Evolutionary conservation across 2,797 vertebrate species (phyloP).

Genomic region (Platyrinchus mystaceus): DNA sequence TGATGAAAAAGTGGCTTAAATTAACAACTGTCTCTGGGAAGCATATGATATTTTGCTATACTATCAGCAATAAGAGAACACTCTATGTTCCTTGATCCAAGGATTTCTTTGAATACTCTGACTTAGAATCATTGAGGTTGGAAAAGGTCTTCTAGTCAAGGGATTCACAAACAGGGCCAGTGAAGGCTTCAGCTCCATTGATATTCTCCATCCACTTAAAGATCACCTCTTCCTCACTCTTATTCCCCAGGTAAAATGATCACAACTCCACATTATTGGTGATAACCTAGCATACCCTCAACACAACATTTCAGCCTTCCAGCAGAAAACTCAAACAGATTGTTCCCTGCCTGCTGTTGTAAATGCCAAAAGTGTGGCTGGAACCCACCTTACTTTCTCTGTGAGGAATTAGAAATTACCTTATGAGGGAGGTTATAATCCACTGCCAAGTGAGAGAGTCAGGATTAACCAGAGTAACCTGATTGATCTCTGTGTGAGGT

Average conservation of each 20-base stretch:
- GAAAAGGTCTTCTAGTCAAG: not conserved
- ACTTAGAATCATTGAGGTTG: not conserved
- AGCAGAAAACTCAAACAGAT: not conserved
- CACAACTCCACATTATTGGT: not conserved
- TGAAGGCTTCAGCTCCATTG: not conserved
- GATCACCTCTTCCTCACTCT: not conserved
- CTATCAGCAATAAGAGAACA: not conserved
- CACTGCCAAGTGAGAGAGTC: constrained; percentile 33
- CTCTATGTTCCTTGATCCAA: not conserved
- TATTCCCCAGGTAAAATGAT: not conserved
- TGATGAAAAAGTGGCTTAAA: not conserved
- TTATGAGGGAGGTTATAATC: constrained; percentile 1
- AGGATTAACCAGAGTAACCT: constrained; percentile 42
- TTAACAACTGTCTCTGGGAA: not conserved
- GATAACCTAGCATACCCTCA: not conserved
- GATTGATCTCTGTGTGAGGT: constrained; percentile 58
- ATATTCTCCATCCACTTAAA: not conserved
- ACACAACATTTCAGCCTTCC: not conserved
- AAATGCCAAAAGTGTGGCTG: not conserved
- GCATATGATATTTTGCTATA: not conserved
- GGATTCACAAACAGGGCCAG: accelerated
- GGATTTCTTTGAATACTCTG: not conserved
- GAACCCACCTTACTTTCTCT: constrained; percentile 9
- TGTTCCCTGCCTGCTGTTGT: not conserved
- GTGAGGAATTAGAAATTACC: constrained; percentile 1